phyloP scores from a whole-genome alignment of 1,140 invertebrate genomes.

The Drosophila yakuba region DNA sequence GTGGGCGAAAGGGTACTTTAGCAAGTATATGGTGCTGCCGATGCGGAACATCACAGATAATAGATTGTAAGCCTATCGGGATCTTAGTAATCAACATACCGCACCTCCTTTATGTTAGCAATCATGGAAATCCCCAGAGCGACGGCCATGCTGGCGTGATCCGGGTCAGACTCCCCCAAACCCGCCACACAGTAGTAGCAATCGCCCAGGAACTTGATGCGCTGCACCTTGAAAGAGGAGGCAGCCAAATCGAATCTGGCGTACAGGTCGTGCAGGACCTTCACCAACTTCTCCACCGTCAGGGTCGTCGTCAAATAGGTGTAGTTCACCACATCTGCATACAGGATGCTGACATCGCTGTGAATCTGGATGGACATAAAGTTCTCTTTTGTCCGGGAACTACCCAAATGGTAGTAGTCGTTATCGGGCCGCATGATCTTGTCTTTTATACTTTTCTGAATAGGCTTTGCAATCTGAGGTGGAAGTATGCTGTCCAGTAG shows the following conservation, averaged over 20 bases:
- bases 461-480: slow-evolving; percentile 92
- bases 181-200: slow-evolving; percentile 97
- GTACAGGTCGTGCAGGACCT: slow-evolving; percentile 96
- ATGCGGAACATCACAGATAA: too few species aligned
- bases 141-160: slow-evolving; percentile 94
- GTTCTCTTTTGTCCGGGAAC: slow-evolving; percentile 84
- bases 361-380: slow-evolving; percentile 94
- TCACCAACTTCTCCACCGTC: slow-evolving; percentile 92
- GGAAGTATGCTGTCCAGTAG: slow-evolving; percentile 95
- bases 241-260: slow-evolving; percentile 96
- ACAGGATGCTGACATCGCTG: slow-evolving; percentile 95
- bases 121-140: slow-evolving; percentile 96
- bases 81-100: slow-evolving; percentile 71
- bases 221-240: slow-evolving; percentile 88
- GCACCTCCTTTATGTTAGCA: slow-evolving; percentile 91
- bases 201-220: slow-evolving; percentile 96
- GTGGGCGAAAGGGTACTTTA: neutral
- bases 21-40: too few species aligned
- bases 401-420: too few species aligned
- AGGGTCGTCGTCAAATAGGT: slow-evolving; percentile 94
- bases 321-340: slow-evolving; percentile 98
- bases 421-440: slow-evolving; percentile 85
- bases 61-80: too few species aligned
- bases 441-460: slow-evolving; percentile 89
- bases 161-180: slow-evolving; percentile 88